phyloP scores from a whole-genome alignment of 1,140 invertebrate species.

The Drosophila sproati region DNA sequence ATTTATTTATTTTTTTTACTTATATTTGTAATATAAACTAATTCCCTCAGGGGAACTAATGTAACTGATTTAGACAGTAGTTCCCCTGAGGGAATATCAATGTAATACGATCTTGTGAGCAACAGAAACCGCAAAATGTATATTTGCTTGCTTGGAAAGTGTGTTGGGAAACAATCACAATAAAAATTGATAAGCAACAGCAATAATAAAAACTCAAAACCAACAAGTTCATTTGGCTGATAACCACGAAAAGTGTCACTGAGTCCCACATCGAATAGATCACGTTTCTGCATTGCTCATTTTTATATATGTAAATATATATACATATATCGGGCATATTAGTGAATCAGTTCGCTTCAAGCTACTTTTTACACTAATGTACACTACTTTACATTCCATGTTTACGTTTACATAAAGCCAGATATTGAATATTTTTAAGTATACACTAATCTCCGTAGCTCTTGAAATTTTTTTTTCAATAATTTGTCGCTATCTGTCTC shows the following conservation, averaged over 20 bases:
- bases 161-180: slow-evolving; percentile 28
- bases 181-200: slow-evolving; percentile 41
- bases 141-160: slow-evolving; percentile 12
- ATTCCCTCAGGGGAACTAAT: too few relatives aligned
- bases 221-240: slow-evolving; percentile 63
- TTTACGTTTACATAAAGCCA: too few relatives aligned
- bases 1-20: too few relatives aligned
- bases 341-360: neutral
- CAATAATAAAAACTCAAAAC: slow-evolving; percentile 38
- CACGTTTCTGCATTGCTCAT: slow-evolving; percentile 78
- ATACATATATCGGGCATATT: slow-evolving; percentile 19
- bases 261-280: slow-evolving; percentile 71
- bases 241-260: slow-evolving; percentile 65
- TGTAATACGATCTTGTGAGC: slow-evolving; percentile 23
- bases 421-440: too few relatives aligned
- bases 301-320: neutral
- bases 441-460: too few relatives aligned
- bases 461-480: too few relatives aligned
- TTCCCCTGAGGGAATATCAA: slow-evolving; percentile 8
- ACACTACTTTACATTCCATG: too few relatives aligned
- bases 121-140: slow-evolving; percentile 19
- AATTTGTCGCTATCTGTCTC: too few relatives aligned
- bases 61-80: slow-evolving; percentile 13
- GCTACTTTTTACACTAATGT: too few relatives aligned
- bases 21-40: too few relatives aligned